phyloP scores from a whole-genome alignment of 2,113 vertebrate species.

The Antechinus flavipes region DNA sequence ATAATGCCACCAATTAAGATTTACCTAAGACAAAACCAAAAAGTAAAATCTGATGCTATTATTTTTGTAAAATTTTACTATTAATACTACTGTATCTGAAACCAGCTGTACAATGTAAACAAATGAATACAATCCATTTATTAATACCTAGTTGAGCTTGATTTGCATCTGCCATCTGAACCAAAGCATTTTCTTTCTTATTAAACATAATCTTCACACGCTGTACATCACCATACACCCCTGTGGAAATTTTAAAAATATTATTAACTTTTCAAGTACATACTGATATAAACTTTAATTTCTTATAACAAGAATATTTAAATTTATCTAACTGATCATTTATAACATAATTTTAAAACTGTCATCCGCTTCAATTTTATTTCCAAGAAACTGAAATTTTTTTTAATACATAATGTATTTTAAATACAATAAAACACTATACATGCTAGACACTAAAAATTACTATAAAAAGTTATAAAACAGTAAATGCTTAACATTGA shows the following conservation, averaged over 20 bases:
- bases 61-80: constrained; percentile 6
- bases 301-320: constrained; percentile 36
- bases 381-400: not conserved
- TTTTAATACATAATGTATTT: not conserved
- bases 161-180: constrained; percentile 91
- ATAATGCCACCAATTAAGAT: constrained; percentile 20
- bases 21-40: not conserved
- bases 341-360: not conserved
- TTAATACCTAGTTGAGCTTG: constrained; percentile 91
- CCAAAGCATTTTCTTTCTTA: constrained; percentile 91
- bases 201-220: constrained; percentile 94
- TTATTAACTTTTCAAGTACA: constrained; percentile 12
- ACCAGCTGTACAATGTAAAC: not conserved
- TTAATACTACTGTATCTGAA: constrained; percentile 8
- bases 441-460: not conserved
- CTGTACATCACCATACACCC: constrained; percentile 92
- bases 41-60: constrained; percentile 7
- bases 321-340: not conserved
- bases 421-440: not conserved
- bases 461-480: not conserved
- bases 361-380: not conserved
- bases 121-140: not conserved
- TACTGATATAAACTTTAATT: constrained; percentile 29
- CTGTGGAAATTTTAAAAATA: constrained; percentile 78
- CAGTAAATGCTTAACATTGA: not conserved